Evolutionary conservation across 2,888 invertebrate genomes (phyloP), one percentile per base, ranked within the genome.

Genomic region (Eupithecia vulgata): DNA sequence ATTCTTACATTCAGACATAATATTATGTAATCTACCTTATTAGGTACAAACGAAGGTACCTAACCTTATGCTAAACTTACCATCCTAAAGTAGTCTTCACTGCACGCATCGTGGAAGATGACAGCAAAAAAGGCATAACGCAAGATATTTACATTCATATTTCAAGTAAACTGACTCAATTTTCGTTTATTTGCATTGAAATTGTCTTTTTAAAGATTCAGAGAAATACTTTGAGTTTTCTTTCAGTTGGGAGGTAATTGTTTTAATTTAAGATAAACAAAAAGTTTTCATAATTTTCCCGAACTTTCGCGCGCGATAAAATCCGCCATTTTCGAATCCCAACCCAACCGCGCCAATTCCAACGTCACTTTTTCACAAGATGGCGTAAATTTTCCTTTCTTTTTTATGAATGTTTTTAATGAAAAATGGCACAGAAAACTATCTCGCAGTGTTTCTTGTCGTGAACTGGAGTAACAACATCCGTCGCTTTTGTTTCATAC

Each of bases 401-500:
- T 65, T 40, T 64, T 25, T 64, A 35, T 64, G n/a, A 64, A 64
- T 68, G 79, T 79, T 68, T 40, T 76, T 80, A 4, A 21, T 34
- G 76, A 73, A 76, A 34, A 35, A 57, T 75, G 73, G 76, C 79
- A 84, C 87, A 86, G 87, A 87, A 90, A 90, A 90, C 91, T 91
- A 89, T 89, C 88, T 87, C 84, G 84, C 78, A 78, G 84, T 81
- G 82, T 90, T 91, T 92, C 93, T 93, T 92, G 92, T 91, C 88
- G 88, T 84, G 85, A 89, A 93, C 94, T 94, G 93, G 84, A 88
- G 87, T 87, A 88, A 88, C 89, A 57, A 87, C 90, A 87, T 91
- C 91, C 91, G 90, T 85, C 85, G 91, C 91, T 90, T 92, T 94
- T 94, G 93, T 94, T 91, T 91, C 89, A 81, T 89, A 78, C 90